Conservation (phyloP, 2,113 vertebrate species). For the Myrmecobius fasciatus region DNA sequence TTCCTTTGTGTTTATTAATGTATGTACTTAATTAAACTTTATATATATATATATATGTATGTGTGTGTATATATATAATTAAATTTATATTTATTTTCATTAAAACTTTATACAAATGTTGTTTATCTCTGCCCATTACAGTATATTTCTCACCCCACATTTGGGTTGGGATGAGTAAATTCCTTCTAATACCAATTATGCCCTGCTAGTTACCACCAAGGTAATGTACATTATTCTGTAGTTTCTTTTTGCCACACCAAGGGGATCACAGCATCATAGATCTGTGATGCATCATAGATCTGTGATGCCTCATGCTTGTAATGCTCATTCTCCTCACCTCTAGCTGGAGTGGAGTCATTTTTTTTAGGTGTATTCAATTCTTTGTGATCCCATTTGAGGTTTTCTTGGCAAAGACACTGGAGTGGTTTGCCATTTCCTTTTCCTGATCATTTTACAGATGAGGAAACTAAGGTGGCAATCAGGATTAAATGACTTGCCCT, state of each 20-base stretch:
- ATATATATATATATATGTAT: too few relatives aligned
- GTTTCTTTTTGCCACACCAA: not conserved
- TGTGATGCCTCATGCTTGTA: not conserved
- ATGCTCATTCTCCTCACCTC: not conserved
- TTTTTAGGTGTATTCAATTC: not conserved
- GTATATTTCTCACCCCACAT: not conserved
- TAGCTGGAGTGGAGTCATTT: not conserved
- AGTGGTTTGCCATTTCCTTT: not conserved
- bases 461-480: not conserved
- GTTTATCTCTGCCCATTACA: not conserved
- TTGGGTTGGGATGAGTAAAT: not conserved
- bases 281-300: not conserved
- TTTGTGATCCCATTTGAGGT: not conserved
- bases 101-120: too few relatives aligned
- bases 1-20: too few relatives aligned
- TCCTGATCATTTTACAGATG: not conserved
- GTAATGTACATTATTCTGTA: not conserved
- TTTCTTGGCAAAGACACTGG: not conserved
- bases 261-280: not conserved
- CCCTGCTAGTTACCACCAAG: not conserved
- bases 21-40: too few relatives aligned
- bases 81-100: too few relatives aligned
- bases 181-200: not conserved
- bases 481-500: not conserved
- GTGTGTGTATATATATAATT: too few relatives aligned